These are phyloP conservation scores for Dryadula phaetusa DNA, from an alignment of 2,888 invertebrate genomes.

Conservation along the genomic window DNA sequence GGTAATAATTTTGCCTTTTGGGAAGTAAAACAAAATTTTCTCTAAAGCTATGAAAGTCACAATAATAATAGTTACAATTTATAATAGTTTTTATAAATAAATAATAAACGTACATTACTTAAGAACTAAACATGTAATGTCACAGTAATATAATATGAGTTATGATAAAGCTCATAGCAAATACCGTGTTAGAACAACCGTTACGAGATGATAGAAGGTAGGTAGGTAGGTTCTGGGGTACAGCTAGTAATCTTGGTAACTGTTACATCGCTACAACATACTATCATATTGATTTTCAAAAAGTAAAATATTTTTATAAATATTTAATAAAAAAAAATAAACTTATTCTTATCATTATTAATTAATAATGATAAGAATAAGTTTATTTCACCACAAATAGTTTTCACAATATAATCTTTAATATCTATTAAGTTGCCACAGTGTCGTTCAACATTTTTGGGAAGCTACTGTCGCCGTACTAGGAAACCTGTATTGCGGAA, in stretches of 20 bases:
- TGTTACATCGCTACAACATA: constrained; percentile 67
- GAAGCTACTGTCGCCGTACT: too few species aligned
- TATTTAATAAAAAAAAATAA: too few species aligned
- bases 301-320: too few species aligned
- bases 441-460: too few species aligned
- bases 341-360: too few species aligned
- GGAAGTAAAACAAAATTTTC: neutral
- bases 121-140: neutral
- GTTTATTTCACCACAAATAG: too few species aligned
- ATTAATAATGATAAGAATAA: too few species aligned
- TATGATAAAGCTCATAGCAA: constrained; percentile 32
- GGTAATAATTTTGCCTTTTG: too few species aligned
- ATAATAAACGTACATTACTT: neutral
- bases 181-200: constrained; percentile 61
- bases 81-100: neutral
- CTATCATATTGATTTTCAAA: constrained; percentile 42
- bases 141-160: neutral
- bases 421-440: too few species aligned
- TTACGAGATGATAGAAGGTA: constrained; percentile 68
- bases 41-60: neutral
- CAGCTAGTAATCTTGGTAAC: constrained; percentile 62
- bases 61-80: neutral
- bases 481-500: too few species aligned
- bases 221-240: constrained; percentile 67
- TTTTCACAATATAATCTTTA: too few species aligned